Conservation (phyloP, 2,797 vertebrate species). For the Lycodopsis pacificus region DNA sequence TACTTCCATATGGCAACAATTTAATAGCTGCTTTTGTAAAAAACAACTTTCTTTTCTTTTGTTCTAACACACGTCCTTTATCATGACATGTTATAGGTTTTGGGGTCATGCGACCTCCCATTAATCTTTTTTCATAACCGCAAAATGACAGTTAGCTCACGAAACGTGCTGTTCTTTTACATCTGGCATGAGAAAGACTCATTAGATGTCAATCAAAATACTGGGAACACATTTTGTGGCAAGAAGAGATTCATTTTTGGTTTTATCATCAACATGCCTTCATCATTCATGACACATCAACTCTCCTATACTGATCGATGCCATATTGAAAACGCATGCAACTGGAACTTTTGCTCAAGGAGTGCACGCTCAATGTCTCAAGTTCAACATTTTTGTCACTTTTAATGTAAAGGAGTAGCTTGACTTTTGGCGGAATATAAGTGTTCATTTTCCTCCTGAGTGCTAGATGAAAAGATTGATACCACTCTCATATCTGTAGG, state of each 20-base stretch:
- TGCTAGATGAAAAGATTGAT: not conserved
- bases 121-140: slow-evolving; percentile 23
- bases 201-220: slow-evolving; percentile 57
- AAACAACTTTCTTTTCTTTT: not conserved
- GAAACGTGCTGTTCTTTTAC: slow-evolving; percentile 16
- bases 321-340: slow-evolving; percentile 40
- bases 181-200: slow-evolving; percentile 44
- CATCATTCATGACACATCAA: slow-evolving; percentile 41
- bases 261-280: slow-evolving; percentile 36
- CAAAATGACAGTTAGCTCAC: slow-evolving; percentile 16
- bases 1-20: slow-evolving; percentile 34
- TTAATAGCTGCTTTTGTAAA: slow-evolving; percentile 14
- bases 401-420: not conserved
- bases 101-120: slow-evolving; percentile 1
- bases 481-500: not conserved
- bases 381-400: not conserved
- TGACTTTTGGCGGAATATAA: not conserved
- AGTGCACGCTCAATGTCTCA: not conserved
- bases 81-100: slow-evolving; percentile 18
- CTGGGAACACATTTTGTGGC: slow-evolving; percentile 54
- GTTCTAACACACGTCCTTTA: slow-evolving; percentile 20
- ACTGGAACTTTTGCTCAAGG: slow-evolving; percentile 16
- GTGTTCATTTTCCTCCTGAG: not conserved
- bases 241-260: slow-evolving; percentile 38
- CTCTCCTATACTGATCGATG: slow-evolving; percentile 37